Evolutionary conservation across 1,140 invertebrate genomes (phyloP).

Genomic region (fruit fly (Drosophila melanogaster)): DNA sequence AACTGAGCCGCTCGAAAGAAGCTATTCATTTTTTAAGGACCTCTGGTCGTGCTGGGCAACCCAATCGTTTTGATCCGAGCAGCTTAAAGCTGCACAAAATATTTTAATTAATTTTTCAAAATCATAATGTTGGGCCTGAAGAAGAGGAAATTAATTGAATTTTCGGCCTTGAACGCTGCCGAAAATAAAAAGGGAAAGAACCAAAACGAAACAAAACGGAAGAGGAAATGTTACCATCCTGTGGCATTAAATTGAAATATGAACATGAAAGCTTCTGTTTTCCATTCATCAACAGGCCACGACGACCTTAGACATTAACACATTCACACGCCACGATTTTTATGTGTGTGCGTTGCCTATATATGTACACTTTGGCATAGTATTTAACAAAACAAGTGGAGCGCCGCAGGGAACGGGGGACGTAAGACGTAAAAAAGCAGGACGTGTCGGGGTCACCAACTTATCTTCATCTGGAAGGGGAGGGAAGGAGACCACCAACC

Average conservation of each 20-base stretch:
- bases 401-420: no score
- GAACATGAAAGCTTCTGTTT: constrained; percentile 73
- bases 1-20: constrained; percentile 8
- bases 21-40: constrained; percentile 27
- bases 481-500: constrained; percentile 2
- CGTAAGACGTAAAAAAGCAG: constrained; percentile 53
- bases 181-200: constrained; percentile 9
- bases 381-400: constrained; percentile 57
- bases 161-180: constrained; percentile 43
- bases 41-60: constrained; percentile 18
- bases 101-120: constrained; percentile 49
- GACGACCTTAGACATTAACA: constrained; percentile 76
- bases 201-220: not conserved
- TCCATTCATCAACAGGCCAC: constrained; percentile 62
- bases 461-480: constrained; percentile 63
- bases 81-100: constrained; percentile 12
- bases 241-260: constrained; percentile 75
- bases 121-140: constrained; percentile 26
- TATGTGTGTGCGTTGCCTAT: constrained; percentile 1
- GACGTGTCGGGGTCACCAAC: constrained; percentile 68
- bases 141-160: constrained; percentile 64
- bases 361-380: constrained; percentile 4
- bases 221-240: constrained; percentile 40
- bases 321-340: constrained; percentile 63
- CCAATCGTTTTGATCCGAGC: constrained; percentile 24